Evolutionary conservation across 2,113 vertebrate genomes (phyloP).

Genomic region (Paradoxurus hermaphroditus): DNA sequence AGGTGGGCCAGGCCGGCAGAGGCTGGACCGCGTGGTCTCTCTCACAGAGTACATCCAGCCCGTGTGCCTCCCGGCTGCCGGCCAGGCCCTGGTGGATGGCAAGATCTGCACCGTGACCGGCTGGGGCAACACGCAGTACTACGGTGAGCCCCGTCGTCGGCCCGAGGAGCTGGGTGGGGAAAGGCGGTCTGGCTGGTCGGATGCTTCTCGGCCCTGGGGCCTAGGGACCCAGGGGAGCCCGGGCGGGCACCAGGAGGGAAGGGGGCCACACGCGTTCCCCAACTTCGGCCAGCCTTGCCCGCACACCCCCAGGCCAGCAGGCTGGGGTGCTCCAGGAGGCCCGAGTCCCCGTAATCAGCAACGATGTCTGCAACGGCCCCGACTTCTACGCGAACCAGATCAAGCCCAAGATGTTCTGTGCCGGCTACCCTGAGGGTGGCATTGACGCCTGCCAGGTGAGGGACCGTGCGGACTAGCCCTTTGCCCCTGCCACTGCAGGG

Average conservation of each 20-base stretch:
- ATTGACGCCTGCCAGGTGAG: slow-evolving; percentile 93
- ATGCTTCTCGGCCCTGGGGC: too few species aligned
- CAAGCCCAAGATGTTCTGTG: slow-evolving; percentile 94
- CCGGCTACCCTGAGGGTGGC: slow-evolving; percentile 91
- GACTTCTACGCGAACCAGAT: slow-evolving; percentile 94
- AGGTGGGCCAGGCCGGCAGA: not conserved
- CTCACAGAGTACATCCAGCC: slow-evolving; percentile 91
- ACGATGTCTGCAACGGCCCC: slow-evolving; percentile 86
- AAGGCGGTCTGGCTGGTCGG: not conserved
- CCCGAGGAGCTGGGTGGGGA: not conserved
- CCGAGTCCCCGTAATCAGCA: slow-evolving; percentile 90
- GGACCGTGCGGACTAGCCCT: too few species aligned
- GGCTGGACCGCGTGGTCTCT: not conserved
- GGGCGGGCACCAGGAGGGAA: not conserved
- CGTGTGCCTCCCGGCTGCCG: slow-evolving; percentile 89
- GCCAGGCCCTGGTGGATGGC: slow-evolving; percentile 88
- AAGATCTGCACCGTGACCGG: slow-evolving; percentile 92
- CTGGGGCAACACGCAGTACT: slow-evolving; percentile 92
- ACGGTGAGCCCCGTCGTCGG: slow-evolving; percentile 81
- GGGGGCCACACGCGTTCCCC: not conserved
- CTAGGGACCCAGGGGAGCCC: not conserved
- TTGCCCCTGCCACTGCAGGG: too few species aligned
- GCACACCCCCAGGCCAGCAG: slow-evolving; percentile 82
- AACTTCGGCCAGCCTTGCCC: not conserved
- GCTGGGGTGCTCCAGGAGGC: slow-evolving; percentile 91